A percentile compares a stretch with the other conserved stretches of the same genome.
These are phyloP conservation scores for Greenwoodochromis staneri DNA, from an alignment of 2,113 vertebrate species.

Conservation along the genomic window DNA sequence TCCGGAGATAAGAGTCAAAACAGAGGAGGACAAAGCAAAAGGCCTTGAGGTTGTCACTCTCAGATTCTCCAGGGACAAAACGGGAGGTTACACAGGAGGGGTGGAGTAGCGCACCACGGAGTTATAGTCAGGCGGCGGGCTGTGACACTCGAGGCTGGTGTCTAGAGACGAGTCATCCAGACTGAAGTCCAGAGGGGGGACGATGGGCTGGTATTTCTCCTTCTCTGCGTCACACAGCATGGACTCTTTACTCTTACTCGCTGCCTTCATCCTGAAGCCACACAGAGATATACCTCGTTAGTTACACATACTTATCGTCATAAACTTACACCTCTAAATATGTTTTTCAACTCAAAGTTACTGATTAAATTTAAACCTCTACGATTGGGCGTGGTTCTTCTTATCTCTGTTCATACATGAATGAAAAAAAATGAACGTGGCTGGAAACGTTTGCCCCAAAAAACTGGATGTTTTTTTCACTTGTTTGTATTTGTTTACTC, in stretches of 20 bases:
- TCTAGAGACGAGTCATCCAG: conserved; percentile 81
- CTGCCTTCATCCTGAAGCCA: conserved; percentile 74
- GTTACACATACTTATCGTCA: neutral
- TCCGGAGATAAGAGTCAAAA: neutral
- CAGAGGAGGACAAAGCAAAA: neutral
- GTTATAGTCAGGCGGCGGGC: conserved; percentile 89
- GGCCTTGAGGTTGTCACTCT: neutral
- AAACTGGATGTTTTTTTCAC: neutral
- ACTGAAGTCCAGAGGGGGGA: conserved; percentile 74
- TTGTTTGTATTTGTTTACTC: neutral
- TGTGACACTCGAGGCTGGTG: conserved; percentile 83
- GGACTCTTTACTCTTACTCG: conserved; percentile 85
- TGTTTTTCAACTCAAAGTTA: neutral
- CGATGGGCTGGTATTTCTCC: conserved; percentile 69
- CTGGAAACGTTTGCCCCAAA: neutral
- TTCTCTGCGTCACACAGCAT: conserved; percentile 74
- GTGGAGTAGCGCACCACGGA: conserved; percentile 85
- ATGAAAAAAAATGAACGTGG: neutral
- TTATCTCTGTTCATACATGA: neutral
- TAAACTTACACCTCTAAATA: neutral
- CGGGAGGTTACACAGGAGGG: conserved; percentile 74
- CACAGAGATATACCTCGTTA: neutral
- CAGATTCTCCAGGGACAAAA: neutral
- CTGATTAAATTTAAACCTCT: accelerated
- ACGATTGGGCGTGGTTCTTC: neutral